These are phyloP conservation scores for Ceratosolen solmsi DNA, from an alignment of 1,140 invertebrate genomes.

Conservation along the genomic window DNA sequence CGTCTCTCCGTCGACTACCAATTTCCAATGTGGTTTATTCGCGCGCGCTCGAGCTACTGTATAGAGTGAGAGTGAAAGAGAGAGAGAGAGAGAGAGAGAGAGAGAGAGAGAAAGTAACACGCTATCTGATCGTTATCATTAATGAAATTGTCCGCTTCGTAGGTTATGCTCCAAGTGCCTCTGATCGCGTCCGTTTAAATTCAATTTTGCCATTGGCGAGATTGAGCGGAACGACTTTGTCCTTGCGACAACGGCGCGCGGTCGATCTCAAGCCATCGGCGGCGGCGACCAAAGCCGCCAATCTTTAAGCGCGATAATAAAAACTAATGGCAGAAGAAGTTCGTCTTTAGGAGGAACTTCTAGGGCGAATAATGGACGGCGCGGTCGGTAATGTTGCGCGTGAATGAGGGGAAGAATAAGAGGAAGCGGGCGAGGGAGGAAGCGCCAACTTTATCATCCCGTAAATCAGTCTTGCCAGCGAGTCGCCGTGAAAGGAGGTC, in stretches of 20 bases:
- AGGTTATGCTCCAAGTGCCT: neutral
- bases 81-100: no score
- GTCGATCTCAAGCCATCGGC: neutral
- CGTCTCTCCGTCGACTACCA: no score
- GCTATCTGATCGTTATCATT: neutral
- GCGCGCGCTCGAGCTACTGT: no score
- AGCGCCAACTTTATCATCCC: neutral
- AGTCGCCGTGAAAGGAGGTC: neutral
- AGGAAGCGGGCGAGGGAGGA: neutral
- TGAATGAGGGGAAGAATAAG: neutral
- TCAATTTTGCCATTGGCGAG: neutral
- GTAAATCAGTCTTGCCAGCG: neutral
- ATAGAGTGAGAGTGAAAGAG: no score
- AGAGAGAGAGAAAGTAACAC: no score
- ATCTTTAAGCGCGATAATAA: neutral
- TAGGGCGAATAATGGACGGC: neutral
- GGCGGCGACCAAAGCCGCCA: neutral
- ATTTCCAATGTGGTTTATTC: no score
- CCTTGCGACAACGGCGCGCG: no score
- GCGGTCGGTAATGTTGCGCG: conserved; percentile 1
- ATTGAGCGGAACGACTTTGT: neutral
- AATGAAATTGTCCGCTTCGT: neutral
- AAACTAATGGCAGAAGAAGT: neutral
- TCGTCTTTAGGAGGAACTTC: neutral
- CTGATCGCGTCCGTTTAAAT: neutral